phyloP scores from a whole-genome alignment of 2,888 invertebrate species.

The Sphecodes monilicornis region DNA sequence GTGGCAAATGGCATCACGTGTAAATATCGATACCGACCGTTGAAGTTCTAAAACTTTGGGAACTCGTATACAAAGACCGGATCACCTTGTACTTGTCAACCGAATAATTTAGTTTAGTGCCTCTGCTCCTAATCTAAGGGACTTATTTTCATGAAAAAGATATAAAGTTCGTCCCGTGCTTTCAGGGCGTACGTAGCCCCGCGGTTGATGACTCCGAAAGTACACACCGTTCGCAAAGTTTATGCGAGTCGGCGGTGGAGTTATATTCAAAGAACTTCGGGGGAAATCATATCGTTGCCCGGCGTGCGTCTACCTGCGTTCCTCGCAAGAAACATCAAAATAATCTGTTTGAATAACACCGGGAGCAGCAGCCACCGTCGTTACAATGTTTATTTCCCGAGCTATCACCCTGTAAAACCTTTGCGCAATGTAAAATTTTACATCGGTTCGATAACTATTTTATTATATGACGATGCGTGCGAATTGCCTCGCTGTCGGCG shows the following conservation, averaged over 20 bases:
- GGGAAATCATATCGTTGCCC: conserved; percentile 59
- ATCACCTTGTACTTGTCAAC: conserved; percentile 52
- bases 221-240: conserved; percentile 66
- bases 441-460: conserved; percentile 2
- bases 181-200: conserved; percentile 52
- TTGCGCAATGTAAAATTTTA: conserved; percentile 49
- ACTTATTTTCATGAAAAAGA: conserved; percentile 70
- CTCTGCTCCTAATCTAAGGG: conserved; percentile 51
- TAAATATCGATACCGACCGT: conserved; percentile 28
- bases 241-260: conserved; percentile 56
- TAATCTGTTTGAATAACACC: conserved; percentile 63
- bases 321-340: conserved; percentile 48
- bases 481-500: background rate
- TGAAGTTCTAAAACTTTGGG: conserved; percentile 14
- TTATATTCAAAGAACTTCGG: conserved; percentile 56
- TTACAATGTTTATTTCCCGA: conserved; percentile 32
- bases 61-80: conserved; percentile 37
- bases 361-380: background rate
- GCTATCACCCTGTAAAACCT: conserved; percentile 10
- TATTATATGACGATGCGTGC: background rate
- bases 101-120: conserved; percentile 60
- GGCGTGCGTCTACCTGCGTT: conserved; percentile 39
- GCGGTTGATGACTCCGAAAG: conserved; percentile 67
- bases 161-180: conserved; percentile 62
- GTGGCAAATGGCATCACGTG: background rate